Conservation (phyloP, 2,797 vertebrate species). For the Xyrichtys novacula region DNA sequence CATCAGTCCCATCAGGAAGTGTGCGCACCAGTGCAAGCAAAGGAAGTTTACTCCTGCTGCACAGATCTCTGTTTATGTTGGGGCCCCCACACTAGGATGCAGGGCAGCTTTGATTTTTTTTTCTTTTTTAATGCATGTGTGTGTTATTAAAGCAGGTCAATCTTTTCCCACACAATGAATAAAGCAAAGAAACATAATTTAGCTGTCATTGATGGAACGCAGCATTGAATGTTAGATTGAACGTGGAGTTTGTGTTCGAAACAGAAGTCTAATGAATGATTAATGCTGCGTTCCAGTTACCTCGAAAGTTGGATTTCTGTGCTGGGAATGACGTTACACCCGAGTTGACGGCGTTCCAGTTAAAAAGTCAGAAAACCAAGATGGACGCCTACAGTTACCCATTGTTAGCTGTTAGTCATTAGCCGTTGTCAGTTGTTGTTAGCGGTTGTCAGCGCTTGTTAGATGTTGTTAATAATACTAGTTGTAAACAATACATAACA, state of each 20-base stretch:
- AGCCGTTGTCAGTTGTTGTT: too few relatives aligned
- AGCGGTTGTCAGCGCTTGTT: too few relatives aligned
- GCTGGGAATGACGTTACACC: too few relatives aligned
- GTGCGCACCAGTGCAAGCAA: slow-evolving; percentile 74
- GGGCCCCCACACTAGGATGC: slow-evolving; percentile 62
- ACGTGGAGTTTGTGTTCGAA: neutral
- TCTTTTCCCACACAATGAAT: slow-evolving; percentile 73
- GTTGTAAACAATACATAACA: too few relatives aligned
- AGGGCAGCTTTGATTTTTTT: slow-evolving; percentile 45
- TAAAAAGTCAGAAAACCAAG: too few relatives aligned
- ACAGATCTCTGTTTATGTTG: slow-evolving; percentile 80
- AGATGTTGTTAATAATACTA: too few relatives aligned
- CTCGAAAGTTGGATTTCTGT: too few relatives aligned
- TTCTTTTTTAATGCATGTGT: slow-evolving; percentile 22
- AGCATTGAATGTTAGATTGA: slow-evolving; percentile 65
- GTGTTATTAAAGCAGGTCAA: slow-evolving; percentile 65
- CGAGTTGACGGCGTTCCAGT: too few relatives aligned
- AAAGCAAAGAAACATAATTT: slow-evolving; percentile 73
- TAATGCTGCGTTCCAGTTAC: too few relatives aligned
- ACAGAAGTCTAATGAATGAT: slow-evolving; percentile 22
- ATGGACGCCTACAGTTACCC: too few relatives aligned
- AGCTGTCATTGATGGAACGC: slow-evolving; percentile 56
- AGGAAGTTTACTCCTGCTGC: slow-evolving; percentile 79
- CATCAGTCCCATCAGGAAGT: slow-evolving; percentile 76
- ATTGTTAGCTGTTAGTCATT: too few relatives aligned